Conservation (phyloP, 2,888 invertebrate genomes). For the Watsonalla binaria region DNA sequence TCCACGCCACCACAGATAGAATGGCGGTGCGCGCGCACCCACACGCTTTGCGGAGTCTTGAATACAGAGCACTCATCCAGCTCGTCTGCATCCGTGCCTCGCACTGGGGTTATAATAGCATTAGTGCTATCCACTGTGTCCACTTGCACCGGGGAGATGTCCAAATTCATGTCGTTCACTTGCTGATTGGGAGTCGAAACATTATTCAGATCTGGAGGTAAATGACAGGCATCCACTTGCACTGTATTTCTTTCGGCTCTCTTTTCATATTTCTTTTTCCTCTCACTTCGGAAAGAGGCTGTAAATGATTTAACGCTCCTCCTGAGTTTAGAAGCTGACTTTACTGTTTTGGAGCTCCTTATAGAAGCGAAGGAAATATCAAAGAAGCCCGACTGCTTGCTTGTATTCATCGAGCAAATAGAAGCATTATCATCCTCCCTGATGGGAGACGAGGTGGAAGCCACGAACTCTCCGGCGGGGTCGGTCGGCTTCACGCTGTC, state of each 20-base stretch:
- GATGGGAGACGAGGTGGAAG: constrained; percentile 70
- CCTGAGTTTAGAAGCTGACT: constrained; percentile 69
- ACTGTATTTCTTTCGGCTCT: constrained; percentile 61
- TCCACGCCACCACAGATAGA: constrained; percentile 54
- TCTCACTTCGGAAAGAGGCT: constrained; percentile 73
- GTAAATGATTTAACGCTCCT: constrained; percentile 74
- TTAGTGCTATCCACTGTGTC: constrained; percentile 69
- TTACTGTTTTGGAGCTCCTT: constrained; percentile 64
- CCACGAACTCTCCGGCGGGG: constrained; percentile 64
- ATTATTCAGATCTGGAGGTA: constrained; percentile 50
- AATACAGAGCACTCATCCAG: constrained; percentile 62
- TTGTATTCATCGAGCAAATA: constrained; percentile 68
- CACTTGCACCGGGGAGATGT: constrained; percentile 69
- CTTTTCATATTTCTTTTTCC: constrained; percentile 74
- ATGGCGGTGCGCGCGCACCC: constrained; percentile 58
- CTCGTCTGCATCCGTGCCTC: constrained; percentile 50
- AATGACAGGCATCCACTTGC: constrained; percentile 59
- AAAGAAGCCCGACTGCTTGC: constrained; percentile 73
- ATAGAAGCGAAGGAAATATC: constrained; percentile 72
- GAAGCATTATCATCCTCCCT: constrained; percentile 70
- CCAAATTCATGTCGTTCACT: constrained; percentile 60
- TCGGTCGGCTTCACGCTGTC: constrained; percentile 65
- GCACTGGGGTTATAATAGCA: constrained; percentile 39
- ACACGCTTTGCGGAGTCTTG: constrained; percentile 66
- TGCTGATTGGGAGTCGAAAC: constrained; percentile 61